Evolutionary conservation across 1,140 invertebrate genomes (phyloP).

Genomic region (Drosophila kohkoa): DNA sequence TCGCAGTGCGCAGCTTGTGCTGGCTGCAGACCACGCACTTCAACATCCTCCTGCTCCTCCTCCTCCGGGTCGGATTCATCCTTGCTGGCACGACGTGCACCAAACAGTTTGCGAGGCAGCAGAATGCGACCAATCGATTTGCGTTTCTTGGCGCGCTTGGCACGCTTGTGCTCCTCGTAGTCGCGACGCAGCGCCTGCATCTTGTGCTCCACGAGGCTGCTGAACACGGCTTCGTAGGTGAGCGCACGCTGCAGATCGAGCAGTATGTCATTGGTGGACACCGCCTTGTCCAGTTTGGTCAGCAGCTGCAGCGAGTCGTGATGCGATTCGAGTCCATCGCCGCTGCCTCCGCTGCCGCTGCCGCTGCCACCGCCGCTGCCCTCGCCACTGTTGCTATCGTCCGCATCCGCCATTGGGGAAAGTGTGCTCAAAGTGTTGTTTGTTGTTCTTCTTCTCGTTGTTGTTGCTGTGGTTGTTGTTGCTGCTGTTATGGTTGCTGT

Average conservation of each 20-base stretch:
- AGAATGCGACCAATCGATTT: conserved; percentile 77
- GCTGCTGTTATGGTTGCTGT: conserved; percentile 20
- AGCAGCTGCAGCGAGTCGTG: conserved; percentile 61
- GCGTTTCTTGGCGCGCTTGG: conserved; percentile 70
- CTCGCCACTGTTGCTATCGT: conserved; percentile 71
- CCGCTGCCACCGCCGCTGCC: conserved; percentile 36
- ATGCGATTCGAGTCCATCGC: conserved; percentile 9
- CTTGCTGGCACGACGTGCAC: conserved; percentile 51
- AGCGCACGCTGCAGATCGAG: conserved; percentile 73
- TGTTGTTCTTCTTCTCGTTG: conserved; percentile 23
- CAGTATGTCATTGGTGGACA: conserved; percentile 80
- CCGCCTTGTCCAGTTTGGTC: conserved; percentile 81
- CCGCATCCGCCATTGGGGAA: conserved; percentile 59
- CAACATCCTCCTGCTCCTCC: conserved; percentile 1
- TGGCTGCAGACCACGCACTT: conserved; percentile 1
- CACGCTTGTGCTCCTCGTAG: conserved; percentile 79
- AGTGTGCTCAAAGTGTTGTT: conserved; percentile 40
- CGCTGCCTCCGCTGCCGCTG: conserved; percentile 10
- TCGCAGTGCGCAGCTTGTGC: conserved; percentile 21
- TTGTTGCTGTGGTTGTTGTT: conserved; percentile 31
- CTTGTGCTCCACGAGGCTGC: conserved; percentile 80
- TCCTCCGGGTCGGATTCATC: conserved; percentile 42
- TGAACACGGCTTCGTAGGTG: conserved; percentile 81
- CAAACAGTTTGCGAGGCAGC: conserved; percentile 69
- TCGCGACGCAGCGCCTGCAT: conserved; percentile 82